A percentile compares a stretch with the other conserved stretches of the same genome.
Evolutionary conservation across 2,888 invertebrate species (phyloP).

Genomic region (Agrilus mali): DNA sequence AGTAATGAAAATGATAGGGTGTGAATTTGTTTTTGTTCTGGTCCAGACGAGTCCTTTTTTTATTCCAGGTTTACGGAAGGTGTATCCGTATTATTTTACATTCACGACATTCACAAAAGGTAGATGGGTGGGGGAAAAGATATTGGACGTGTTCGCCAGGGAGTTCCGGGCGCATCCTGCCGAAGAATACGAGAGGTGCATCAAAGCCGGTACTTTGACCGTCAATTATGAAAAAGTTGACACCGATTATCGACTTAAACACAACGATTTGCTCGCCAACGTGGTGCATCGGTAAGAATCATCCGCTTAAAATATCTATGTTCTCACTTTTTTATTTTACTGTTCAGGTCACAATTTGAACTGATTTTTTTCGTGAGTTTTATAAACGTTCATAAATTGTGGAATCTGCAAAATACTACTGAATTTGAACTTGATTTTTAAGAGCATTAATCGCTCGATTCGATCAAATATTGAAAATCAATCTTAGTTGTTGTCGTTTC

Average conservation of each 20-base stretch:
- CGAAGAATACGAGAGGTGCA: slow-evolving; percentile 84
- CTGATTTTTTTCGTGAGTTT: no score
- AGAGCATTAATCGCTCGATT: no score
- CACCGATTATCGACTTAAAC: slow-evolving; percentile 81
- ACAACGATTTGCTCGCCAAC: slow-evolving; percentile 87
- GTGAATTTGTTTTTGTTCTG: no score
- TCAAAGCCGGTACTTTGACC: slow-evolving; percentile 80
- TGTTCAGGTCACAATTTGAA: no score
- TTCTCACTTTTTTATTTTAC: neutral
- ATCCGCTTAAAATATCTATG: slow-evolving; percentile 3
- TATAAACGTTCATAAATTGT: no score
- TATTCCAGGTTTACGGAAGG: slow-evolving; percentile 77
- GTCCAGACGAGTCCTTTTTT: slow-evolving; percentile 5
- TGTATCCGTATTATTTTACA: slow-evolving; percentile 93
- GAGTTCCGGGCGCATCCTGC: slow-evolving; percentile 93
- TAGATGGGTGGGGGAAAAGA: slow-evolving; percentile 88
- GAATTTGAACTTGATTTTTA: no score
- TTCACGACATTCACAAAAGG: slow-evolving; percentile 95
- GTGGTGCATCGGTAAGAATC: slow-evolving; percentile 77
- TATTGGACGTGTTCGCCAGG: slow-evolving; percentile 81
- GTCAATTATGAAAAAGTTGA: slow-evolving; percentile 89
- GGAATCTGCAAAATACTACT: no score
- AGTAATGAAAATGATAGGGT: no score
- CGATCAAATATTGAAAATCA: no score
- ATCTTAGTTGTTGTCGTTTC: no score